Base-by-base conservation (phyloP, 1,140 invertebrate species). In the Magallana angulata region DNA sequence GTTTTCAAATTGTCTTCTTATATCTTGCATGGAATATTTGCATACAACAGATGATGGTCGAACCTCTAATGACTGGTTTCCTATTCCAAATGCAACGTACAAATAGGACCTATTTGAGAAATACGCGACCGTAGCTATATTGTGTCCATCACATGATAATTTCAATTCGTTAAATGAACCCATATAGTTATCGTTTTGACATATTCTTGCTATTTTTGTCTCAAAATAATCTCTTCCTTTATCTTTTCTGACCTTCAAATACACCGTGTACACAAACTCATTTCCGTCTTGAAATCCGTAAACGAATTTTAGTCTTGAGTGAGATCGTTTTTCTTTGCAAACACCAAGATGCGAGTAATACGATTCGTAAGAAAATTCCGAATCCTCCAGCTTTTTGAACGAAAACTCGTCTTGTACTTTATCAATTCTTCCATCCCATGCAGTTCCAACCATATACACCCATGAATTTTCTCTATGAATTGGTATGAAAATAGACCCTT, bases 221-320 rank as follows among this genome's bases (percentile, higher is more conserved):
- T 76, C 68, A 76, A 11, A 36, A 76, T 76, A 11, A 2, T 76
- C 11, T 36, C 18, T 76, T 36, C 6, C 7, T 12, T 30, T 12
- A 11, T 76, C 68, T 24, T 30, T 76, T 48, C 68, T 76, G 24
- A 76, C 36, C 14, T 76, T 76, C 12, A 76, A 12, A 76, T 76
- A 76, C 8, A 76, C 36, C 3, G 18, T 30, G 36, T 76, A 76
- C 18, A 76, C 24, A 30, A 76, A 76, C 0, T 48, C 36, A 48
- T 48, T 24, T 76, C 36, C 68, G 36, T 76, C 68, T 76, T 76
- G 68, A 30, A 76, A 76, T 76, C 68, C 68, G 36, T 76, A 76
- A 36, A 76, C 12, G 24, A 76, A 76, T 76, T 36, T 76, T 30
- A 76, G 30, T 30, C 36, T 76, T 30, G 68, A 76, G 8, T 30